Evolutionary conservation across 2,113 vertebrate genomes (phyloP).

Genomic region (Anhinga rufa): DNA sequence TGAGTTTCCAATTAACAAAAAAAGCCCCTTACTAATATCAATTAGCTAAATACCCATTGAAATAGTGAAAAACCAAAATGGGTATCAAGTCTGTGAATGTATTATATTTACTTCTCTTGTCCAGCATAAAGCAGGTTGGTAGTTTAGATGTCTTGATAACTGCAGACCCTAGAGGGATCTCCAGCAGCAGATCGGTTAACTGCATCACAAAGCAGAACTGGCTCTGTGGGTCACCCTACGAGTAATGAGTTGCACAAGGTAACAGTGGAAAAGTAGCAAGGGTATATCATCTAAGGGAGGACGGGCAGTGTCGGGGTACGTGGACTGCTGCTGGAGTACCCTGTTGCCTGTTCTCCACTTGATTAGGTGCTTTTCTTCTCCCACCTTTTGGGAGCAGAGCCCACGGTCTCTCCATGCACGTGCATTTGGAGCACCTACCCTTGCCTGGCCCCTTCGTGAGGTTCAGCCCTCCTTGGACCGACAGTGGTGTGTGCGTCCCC

Average conservation of each 20-base stretch:
- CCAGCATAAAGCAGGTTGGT: neutral
- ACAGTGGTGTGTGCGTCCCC: neutral
- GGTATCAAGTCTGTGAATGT: neutral
- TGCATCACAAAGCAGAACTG: accelerated
- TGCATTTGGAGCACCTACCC: neutral
- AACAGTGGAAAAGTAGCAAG: neutral
- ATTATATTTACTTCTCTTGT: neutral
- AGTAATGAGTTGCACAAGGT: neutral
- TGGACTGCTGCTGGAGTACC: neutral
- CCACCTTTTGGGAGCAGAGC: neutral
- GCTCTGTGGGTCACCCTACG: too few species aligned
- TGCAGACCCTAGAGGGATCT: neutral
- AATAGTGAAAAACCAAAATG: neutral
- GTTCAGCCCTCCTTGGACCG: neutral
- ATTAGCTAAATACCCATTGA: neutral
- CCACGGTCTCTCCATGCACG: accelerated
- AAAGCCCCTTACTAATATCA: neutral
- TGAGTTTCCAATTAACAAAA: neutral
- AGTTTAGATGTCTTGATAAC: neutral
- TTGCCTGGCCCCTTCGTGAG: neutral
- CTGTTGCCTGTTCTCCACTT: accelerated
- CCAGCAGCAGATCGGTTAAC: neutral
- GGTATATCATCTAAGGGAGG: neutral
- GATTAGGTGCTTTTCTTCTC: neutral
- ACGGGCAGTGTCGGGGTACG: accelerated